Evolutionary conservation across 2,113 vertebrate species (phyloP), one percentile per base, ranked within the genome.

Genomic region (Nycticebus coucang): DNA sequence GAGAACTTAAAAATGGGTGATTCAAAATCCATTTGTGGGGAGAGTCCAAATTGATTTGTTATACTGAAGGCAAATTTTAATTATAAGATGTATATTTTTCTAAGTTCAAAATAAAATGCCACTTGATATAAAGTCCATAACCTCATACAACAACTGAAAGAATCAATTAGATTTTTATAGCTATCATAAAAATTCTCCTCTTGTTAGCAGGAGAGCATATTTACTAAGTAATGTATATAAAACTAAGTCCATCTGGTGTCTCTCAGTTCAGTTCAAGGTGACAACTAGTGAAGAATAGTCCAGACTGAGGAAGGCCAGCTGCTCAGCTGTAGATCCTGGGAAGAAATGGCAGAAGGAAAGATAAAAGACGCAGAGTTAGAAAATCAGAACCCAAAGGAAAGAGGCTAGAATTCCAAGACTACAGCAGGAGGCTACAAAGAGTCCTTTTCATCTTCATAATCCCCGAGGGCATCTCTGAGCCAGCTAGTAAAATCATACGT

Each of bases 71-170:
- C 59, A 69, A 68, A 82, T 85, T 81, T 41, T 90, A 87, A 75
- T 86, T 93, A 75, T n/a, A 89, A 75, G 71, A 89, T 60, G 28
- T n/a, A 6, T 62, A 45, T 84, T 86, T 96, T 94, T 83, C 60
- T 69, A 94, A 88, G 68, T 69, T 83, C 26, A 89, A 87, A 88
- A 91, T 26, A 94, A 96, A 94, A 91, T 87, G 14, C 5, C 7
- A 41, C 26, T 95, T 93, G 81, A 18, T 84, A 55, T 50, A 35
- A 81, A 90, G 77, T 37, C 26, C n/a, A 55, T 37, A 30, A 90
- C 30, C 41, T 87, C 53, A 60, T 55, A 41, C 15, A 85, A 66
- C 71, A 55, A 93, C 64, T 8, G 55, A 91, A 89, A n/a, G 81
- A 22, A 69, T 71, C 13, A 37, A 33, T 86, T 79, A 24, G 55